Conservation (phyloP, 2,797 vertebrate genomes). For the Lutjanus argentimaculatus region DNA sequence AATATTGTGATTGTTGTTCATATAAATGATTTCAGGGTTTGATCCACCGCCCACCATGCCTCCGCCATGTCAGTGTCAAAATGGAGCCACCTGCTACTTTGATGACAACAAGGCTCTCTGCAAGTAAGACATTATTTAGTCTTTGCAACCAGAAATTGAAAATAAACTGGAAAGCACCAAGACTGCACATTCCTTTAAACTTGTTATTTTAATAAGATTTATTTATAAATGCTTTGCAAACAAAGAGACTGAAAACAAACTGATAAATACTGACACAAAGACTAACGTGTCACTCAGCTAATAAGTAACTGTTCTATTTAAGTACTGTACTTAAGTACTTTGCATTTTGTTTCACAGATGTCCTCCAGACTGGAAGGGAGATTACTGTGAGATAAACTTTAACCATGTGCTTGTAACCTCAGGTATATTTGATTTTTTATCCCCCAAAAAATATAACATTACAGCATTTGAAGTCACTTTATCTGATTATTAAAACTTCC, state of each 20-base stretch:
- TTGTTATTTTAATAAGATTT: not conserved
- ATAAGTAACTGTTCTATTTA: not conserved
- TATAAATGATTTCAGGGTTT: conserved; percentile 62
- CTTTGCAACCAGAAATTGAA: not conserved
- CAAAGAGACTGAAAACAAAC: too few relatives aligned
- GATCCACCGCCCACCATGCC: conserved; percentile 82
- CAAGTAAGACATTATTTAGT: conserved; percentile 68
- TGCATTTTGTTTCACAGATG: conserved; percentile 70
- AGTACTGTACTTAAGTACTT: not conserved
- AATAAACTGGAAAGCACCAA: not conserved
- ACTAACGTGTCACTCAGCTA: not conserved
- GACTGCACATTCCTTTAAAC: not conserved
- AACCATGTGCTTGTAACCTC: conserved; percentile 61
- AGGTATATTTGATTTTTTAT: conserved; percentile 55
- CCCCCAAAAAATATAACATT: not conserved
- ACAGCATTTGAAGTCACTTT: not conserved
- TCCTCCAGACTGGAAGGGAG: conserved; percentile 76
- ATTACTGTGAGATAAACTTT: conserved; percentile 74
- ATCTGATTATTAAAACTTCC: not conserved
- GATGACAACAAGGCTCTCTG: conserved; percentile 82
- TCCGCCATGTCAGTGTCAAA: conserved; percentile 81
- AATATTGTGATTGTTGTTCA: not conserved
- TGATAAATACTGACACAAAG: not conserved
- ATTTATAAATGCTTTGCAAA: not conserved
- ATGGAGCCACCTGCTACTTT: conserved; percentile 84